Base-by-base conservation (phyloP, 2,797 vertebrate species). In the Clarias pachynema region DNA sequence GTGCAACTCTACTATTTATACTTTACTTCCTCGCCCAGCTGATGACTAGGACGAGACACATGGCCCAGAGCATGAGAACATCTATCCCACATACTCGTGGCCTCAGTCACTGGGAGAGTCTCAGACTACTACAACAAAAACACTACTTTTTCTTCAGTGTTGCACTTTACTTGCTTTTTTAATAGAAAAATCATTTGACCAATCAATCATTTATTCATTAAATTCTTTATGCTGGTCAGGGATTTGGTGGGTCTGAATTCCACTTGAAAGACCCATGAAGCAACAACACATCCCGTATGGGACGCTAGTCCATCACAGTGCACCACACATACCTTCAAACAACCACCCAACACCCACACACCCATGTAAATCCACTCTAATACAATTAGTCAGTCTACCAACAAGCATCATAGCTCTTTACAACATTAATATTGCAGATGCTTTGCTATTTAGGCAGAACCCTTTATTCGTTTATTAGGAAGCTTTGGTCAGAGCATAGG, bases 1-100 rank as follows among this genome's bases (percentile, higher is more conserved):
- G 83, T 93, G 94, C 93, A 95, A 94, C 94, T 94, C 94, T 92
- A 95, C 88, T 90, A 90, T 92, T 94, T 94, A 92, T 91, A 90
- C 84, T 90, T 84, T 82, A 92, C 91, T 94, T 95, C 93, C 94
- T 93, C 90, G 89, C 90, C 88, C 89, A 88, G 89, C 89, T 87
- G 91, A 90, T 90, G 93, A 92, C 89, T 40, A 26, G 14, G 56
- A 74, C 66, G 63, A 88, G 53, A 91, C 90, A 89, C 40, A 29
- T 34, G 82, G 87, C 91, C 89, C 66, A 37, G 84, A 53, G 56
- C 66, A 81, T 79, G 72, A 86, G 84, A 77, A 85, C 83, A 53
- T 69, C 57, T 81, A 77, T 49, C 53, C 78, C n/a, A 40, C 74
- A 63, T 70, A 57, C 60, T 40, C 68, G 63, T 31, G 62, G 34